These are phyloP conservation scores for Dicentrarchus labrax DNA, from an alignment of 2,113 vertebrate genomes.

Conservation along the genomic window DNA sequence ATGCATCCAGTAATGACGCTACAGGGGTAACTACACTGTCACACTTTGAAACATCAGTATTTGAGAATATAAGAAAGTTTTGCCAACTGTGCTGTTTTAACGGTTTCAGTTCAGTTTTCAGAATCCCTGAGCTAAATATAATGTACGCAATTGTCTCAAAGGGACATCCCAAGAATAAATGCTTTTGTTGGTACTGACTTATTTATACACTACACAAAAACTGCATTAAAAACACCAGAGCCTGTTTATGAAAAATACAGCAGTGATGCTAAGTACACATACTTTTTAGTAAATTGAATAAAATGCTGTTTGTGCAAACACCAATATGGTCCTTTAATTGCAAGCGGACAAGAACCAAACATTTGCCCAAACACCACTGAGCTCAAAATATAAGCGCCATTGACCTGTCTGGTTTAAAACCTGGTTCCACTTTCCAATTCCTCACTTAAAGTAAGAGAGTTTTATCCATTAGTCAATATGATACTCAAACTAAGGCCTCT, in stretches of 20 bases:
- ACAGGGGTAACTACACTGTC: no score
- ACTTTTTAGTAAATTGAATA: neutral
- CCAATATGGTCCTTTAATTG: conserved; percentile 9
- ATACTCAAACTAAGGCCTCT: conserved; percentile 78
- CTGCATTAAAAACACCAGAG: neutral
- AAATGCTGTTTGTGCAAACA: neutral
- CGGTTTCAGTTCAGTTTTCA: no score
- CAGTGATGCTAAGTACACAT: neutral
- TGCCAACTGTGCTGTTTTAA: no score
- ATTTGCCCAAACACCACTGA: conserved; percentile 84
- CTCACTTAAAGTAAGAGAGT: conserved; percentile 83
- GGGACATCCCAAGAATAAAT: neutral
- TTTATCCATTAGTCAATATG: conserved; percentile 89
- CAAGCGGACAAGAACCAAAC: conserved; percentile 82
- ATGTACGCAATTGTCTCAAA: neutral
- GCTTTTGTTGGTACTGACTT: neutral
- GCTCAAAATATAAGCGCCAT: conserved; percentile 87
- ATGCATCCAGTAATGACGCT: no score
- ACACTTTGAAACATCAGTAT: no score
- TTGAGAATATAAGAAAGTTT: no score
- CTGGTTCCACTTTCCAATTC: conserved; percentile 88
- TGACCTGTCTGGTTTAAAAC: conserved; percentile 88
- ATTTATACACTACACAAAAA: neutral
- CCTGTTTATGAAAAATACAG: neutral
- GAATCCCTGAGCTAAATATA: no score